Percentiles rank a stretch among this genome's conserved stretches.
Conservation (phyloP, 2,888 invertebrate genomes). For the Chalcis sispes region DNA sequence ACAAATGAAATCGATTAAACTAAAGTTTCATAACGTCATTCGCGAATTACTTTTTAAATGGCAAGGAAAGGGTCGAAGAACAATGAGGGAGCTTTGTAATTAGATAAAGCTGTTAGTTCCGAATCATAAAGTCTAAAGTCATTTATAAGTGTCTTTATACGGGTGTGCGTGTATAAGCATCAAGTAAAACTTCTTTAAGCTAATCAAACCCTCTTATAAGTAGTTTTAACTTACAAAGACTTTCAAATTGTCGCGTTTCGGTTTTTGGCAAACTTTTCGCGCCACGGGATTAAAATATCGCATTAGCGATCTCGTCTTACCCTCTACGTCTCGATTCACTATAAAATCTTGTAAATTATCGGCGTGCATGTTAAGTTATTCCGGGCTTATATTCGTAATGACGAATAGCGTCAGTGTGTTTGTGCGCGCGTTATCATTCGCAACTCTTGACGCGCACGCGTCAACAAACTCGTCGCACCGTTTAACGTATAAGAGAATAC, state of each 20-base stretch:
- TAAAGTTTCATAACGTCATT: slow-evolving; percentile 8
- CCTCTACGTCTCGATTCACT: too few species aligned
- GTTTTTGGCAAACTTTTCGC: slow-evolving; percentile 12
- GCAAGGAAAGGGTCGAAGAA: background rate
- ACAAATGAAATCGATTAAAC: slow-evolving; percentile 13
- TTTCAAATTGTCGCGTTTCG: background rate
- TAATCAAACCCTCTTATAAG: slow-evolving; percentile 7
- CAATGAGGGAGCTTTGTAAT: slow-evolving; percentile 13
- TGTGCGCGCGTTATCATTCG: too few species aligned
- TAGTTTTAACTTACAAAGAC: background rate
- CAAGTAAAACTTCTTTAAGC: slow-evolving; percentile 16
- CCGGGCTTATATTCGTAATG: too few species aligned
- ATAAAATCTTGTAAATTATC: too few species aligned
- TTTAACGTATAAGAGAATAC: too few species aligned
- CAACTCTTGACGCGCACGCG: too few species aligned
- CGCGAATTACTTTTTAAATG: background rate
- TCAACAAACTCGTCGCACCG: too few species aligned
- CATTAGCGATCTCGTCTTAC: too few species aligned
- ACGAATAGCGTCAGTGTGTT: too few species aligned
- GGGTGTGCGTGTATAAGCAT: too few species aligned
- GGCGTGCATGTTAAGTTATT: too few species aligned
- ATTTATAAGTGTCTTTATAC: slow-evolving; percentile 9
- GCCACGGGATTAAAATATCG: too few species aligned
- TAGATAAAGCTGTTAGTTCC: slow-evolving; percentile 31
- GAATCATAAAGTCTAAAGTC: slow-evolving; percentile 27